phyloP scores from a whole-genome alignment of 2,888 invertebrate species.

The Leuctra nigra region DNA sequence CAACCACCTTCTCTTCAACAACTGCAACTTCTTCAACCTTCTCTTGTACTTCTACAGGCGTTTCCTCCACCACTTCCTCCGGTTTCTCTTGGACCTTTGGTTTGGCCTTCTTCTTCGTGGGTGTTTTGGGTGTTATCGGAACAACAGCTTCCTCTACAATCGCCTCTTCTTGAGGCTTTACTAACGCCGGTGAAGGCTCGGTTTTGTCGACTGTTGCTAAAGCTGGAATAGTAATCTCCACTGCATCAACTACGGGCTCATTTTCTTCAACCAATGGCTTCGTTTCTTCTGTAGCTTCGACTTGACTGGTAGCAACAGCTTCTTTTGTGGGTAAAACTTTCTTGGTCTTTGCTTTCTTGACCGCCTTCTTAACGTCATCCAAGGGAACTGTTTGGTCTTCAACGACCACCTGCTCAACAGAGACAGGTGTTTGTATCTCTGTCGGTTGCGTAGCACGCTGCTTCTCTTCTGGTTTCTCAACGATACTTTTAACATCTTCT shows the following conservation, averaged over 20 bases:
- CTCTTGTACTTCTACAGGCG: conserved; percentile 8
- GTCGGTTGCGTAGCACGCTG: not conserved
- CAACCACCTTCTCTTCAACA: not conserved
- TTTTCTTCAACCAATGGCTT: not conserved
- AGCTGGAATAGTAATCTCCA: conserved; percentile 4
- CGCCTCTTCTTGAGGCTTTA: not conserved
- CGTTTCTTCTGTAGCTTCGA: conserved; percentile 11
- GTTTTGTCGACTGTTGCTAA: too few species aligned
- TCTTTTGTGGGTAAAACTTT: conserved; percentile 12
- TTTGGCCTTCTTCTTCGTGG: conserved; percentile 19
- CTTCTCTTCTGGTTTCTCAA: not conserved
- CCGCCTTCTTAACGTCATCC: conserved; percentile 7
- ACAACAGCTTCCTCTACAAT: conserved; percentile 10
- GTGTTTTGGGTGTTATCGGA: not conserved
- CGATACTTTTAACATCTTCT: conserved; percentile 5
- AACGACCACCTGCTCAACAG: conserved; percentile 1
- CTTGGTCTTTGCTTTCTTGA: conserved; percentile 6
- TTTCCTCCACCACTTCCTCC: conserved; percentile 13
- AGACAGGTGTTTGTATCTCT: not conserved
- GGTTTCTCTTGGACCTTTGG: conserved; percentile 11
- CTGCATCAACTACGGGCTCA: not conserved
- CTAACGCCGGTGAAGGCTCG: not conserved
- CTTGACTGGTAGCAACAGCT: too few species aligned
- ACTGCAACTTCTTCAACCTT: not conserved
- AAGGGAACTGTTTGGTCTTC: conserved; percentile 9